phyloP scores from a whole-genome alignment of 2,797 vertebrate genomes.

The Mus minutoides region DNA sequence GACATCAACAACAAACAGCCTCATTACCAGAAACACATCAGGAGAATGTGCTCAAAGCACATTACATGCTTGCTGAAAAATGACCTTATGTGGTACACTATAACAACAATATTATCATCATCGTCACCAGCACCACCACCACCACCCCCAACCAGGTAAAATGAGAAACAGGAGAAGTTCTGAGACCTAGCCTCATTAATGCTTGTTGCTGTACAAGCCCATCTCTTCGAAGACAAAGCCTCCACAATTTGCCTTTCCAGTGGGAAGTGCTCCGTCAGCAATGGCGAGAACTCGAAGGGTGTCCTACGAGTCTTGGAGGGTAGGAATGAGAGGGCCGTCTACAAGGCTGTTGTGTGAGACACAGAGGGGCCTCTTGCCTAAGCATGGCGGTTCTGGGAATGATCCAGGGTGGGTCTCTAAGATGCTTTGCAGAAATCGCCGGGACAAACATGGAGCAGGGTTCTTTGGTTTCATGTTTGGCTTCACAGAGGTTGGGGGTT shows the following conservation, averaged over 20 bases:
- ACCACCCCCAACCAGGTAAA: background rate
- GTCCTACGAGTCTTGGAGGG: background rate
- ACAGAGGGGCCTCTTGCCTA: background rate
- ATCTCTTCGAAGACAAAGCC: background rate
- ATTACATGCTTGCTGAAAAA: background rate
- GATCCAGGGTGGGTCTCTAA: background rate
- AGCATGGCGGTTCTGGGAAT: background rate
- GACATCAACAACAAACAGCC: constrained; percentile 22
- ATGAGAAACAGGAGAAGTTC: constrained; percentile 23
- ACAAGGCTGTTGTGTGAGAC: background rate
- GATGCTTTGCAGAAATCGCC: background rate
- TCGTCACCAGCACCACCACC: too few relatives aligned
- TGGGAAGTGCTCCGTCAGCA: background rate
- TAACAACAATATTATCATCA: background rate
- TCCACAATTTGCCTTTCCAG: constrained; percentile 16
- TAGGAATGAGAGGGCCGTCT: background rate
- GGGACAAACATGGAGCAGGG: background rate
- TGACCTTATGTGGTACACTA: background rate
- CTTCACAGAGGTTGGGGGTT: background rate
- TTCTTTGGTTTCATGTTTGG: background rate
- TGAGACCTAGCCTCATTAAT: background rate
- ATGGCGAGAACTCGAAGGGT: background rate
- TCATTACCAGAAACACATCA: background rate
- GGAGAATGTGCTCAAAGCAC: background rate
- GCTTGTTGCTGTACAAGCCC: background rate